These are phyloP conservation scores for Diachrysia chrysitis DNA, from an alignment of 2,888 invertebrate species.

Conservation along the genomic window DNA sequence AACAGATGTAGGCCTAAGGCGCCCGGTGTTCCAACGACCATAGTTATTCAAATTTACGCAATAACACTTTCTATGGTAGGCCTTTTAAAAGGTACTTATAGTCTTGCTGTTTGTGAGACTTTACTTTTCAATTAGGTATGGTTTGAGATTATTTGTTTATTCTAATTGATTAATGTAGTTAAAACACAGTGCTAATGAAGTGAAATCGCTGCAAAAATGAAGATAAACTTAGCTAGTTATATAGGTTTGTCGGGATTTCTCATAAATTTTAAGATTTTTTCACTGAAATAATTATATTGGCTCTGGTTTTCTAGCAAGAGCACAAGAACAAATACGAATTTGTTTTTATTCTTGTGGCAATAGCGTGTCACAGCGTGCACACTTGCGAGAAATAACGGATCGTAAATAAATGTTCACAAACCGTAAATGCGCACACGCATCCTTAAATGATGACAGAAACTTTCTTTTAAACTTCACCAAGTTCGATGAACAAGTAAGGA, in stretches of 20 bases:
- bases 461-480: slow-evolving; percentile 30
- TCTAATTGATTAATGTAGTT: not conserved
- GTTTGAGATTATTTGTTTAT: not conserved
- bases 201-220: not conserved
- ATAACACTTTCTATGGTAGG: not conserved
- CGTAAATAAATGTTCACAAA: slow-evolving; percentile 6
- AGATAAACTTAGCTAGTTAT: not conserved
- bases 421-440: slow-evolving; percentile 25
- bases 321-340: too few species aligned
- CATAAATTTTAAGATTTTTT: not conserved
- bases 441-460: slow-evolving; percentile 22
- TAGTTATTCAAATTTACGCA: slow-evolving; percentile 7
- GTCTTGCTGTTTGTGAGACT: not conserved
- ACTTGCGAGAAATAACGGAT: not conserved
- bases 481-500: slow-evolving; percentile 2
- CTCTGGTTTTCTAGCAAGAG: not conserved
- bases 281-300: not conserved
- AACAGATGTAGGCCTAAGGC: slow-evolving; percentile 3
- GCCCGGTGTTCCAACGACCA: not conserved
- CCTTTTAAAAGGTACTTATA: not conserved
- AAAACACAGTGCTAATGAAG: not conserved
- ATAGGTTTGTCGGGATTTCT: not conserved
- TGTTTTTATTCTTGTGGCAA: too few species aligned
- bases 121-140: slow-evolving; percentile 5
- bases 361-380: not conserved